Evolutionary conservation across 2,888 invertebrate genomes (phyloP), one percentile per base, ranked within the genome.

Genomic region (Aricia artaxerxes): DNA sequence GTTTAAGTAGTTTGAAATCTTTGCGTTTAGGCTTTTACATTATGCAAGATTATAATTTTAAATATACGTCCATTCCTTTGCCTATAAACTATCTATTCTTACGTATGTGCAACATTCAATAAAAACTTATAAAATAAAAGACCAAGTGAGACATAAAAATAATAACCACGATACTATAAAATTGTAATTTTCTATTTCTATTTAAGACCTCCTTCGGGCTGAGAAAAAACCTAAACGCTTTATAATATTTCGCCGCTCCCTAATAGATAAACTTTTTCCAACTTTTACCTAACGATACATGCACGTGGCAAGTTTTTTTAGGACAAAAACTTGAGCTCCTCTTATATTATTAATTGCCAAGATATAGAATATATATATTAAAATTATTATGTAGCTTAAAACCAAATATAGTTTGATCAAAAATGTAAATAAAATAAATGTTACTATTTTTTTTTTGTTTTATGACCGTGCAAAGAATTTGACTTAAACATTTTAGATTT

Each of bases 241-340:
- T 85, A 85, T 88, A 88, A 87, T 87, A 88, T 86, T 86, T 86
- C 85, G 84, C 86, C 82, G 87, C 86, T 85, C 80, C 80, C 81
- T 85, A 85, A 87, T 86, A 88, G 84, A 86, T 85, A 87, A 88
- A 88, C 86, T 88, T 88, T 79, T 80, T 81, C 81, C 9, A 75
- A 44, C 24, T 75, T 40, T 75, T 24, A 53, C 75, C 75, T 75
- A 75, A 75, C 75, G 49, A 75, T 53, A 75, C 49, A 75, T 69
- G 69, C 49, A 75, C 75, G 44, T 49, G 31, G 49, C 9, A 31
- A 31, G 49, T 73, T 44, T 49, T 75, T 75, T 75, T 53, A 53
- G 49, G 11, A 31, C 24, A 13, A 24, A 73, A 44, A 49, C 44
- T 75, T 44, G 73, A 24, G 73, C 4, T 75, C 73, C 38, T 61